Conservation (phyloP, 1,140 invertebrate species). For the Nixonia krombeini region DNA sequence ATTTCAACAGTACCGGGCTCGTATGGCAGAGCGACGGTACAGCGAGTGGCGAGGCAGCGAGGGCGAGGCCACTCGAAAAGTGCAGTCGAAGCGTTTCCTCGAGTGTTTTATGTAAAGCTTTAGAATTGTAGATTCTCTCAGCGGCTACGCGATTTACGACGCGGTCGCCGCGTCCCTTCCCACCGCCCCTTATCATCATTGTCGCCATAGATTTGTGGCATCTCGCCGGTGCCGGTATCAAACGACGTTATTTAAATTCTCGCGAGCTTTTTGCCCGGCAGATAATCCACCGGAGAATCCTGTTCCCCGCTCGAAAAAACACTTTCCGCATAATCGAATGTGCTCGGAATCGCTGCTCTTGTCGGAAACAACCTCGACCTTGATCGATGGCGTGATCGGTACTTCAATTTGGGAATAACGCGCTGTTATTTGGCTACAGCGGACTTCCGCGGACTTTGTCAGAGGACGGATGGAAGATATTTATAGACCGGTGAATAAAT, state of each 20-base stretch:
- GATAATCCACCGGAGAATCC: constrained; percentile 10
- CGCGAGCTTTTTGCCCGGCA: constrained; percentile 31
- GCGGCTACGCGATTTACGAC: constrained; percentile 56
- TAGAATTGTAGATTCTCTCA: constrained; percentile 72
- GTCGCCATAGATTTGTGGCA: constrained; percentile 41
- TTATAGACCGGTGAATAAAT: too few species aligned
- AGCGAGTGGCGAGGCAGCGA: too few species aligned
- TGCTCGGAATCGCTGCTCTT: constrained; percentile 23
- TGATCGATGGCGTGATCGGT: constrained; percentile 32
- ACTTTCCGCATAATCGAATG: constrained; percentile 40
- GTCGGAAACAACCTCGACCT: constrained; percentile 47
- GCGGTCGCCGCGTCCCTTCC: constrained; percentile 9
- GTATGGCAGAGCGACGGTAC: constrained; percentile 35
- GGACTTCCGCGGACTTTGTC: too few species aligned
- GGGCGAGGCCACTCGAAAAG: constrained; percentile 62
- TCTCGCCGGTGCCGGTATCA: constrained; percentile 48
- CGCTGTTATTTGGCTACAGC: too few species aligned
- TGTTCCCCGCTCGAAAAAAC: constrained; percentile 3
- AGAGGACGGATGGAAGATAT: too few species aligned
- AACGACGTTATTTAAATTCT: constrained; percentile 61
- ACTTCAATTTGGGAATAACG: too few species aligned
- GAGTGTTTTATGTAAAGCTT: constrained; percentile 71
- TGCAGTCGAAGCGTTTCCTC: constrained; percentile 68
- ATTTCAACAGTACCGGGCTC: constrained; percentile 64
- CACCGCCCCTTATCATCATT: constrained; percentile 13